Base-by-base conservation (phyloP, 2,113 vertebrate genomes). In the Cinclus cinclus region DNA sequence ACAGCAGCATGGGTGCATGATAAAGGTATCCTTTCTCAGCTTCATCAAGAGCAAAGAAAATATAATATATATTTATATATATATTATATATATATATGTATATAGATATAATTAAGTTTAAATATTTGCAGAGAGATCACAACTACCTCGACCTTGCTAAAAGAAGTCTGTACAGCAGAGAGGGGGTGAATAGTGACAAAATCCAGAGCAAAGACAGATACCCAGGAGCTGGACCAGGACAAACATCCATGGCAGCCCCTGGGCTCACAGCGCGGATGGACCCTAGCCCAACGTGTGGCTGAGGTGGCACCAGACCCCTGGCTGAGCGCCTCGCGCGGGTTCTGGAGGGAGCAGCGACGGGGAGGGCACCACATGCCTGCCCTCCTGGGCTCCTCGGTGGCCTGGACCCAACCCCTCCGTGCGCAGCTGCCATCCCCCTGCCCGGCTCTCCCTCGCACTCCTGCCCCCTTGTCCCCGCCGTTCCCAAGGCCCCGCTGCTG, bases 11-110 rank as follows among this genome's bases (percentile, higher is more conserved):
- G 76, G 76, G 88, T 96, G 97, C 97, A 94, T 95, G 96, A 97
- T 91, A 93, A 97, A 94, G 96, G 70, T 95, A 95, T 81, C 91
- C 95, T 97, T 96, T 95, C 93, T 97, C 96, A 98, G 97, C 96
- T 98, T 98, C 97, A 96, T 97, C 88, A 85, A 97, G 95, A 98
- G 97, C 97, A 98, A 98, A 98, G 97, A 98, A 98, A 98, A 97
- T 98, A 98, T 96, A 97, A 97, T 97, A 98, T 98, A 97, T 98
- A 95, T 97, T 82, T 98, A 87, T 97, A 97, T 97, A 97, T 97
- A 97, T 97, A 97, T 96, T 75, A 96, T 95, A 97, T 96, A 96
- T 96, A 96, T 96, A 94, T 97, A 91, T 97, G 76, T 97, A 94
- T 97, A 71, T 93, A 90, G 97, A 97, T 97, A 97, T 90, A 97